Evolutionary conservation across 2,797 vertebrate species (phyloP).

Genomic region (Crossoptilon crossoptilon): DNA sequence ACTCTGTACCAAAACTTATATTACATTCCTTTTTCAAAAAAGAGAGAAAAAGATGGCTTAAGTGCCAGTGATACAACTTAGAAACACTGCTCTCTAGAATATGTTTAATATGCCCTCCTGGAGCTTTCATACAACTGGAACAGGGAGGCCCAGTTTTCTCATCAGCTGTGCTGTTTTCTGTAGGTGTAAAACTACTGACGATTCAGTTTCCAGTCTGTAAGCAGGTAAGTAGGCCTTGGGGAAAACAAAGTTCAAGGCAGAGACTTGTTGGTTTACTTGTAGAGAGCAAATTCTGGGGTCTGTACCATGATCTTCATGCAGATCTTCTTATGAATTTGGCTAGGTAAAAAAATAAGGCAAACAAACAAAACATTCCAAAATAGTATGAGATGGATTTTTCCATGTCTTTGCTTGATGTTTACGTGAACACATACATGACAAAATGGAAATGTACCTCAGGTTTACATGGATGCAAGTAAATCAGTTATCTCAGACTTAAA

Average conservation of each 20-base stretch:
- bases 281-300: conserved; percentile 13
- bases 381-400: not conserved
- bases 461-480: not conserved
- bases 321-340: not conserved
- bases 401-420: not conserved
- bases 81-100: not conserved
- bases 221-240: not conserved
- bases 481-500: not conserved
- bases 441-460: accelerated
- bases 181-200: not conserved
- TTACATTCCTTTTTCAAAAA: not conserved
- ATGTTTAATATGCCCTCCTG: not conserved
- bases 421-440: not conserved
- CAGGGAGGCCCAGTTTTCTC: not conserved
- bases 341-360: not conserved
- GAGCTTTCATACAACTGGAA: not conserved
- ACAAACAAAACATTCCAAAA: accelerated
- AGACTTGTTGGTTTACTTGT: not conserved
- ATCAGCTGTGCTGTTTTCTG: not conserved
- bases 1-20: not conserved
- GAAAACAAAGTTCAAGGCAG: conserved; percentile 32
- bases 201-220: conserved; percentile 24
- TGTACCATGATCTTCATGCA: not conserved
- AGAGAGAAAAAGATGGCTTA: not conserved
- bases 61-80: not conserved